These are phyloP conservation scores for Dendrolimus houi DNA, from an alignment of 2,888 invertebrate genomes.

Conservation along the genomic window DNA sequence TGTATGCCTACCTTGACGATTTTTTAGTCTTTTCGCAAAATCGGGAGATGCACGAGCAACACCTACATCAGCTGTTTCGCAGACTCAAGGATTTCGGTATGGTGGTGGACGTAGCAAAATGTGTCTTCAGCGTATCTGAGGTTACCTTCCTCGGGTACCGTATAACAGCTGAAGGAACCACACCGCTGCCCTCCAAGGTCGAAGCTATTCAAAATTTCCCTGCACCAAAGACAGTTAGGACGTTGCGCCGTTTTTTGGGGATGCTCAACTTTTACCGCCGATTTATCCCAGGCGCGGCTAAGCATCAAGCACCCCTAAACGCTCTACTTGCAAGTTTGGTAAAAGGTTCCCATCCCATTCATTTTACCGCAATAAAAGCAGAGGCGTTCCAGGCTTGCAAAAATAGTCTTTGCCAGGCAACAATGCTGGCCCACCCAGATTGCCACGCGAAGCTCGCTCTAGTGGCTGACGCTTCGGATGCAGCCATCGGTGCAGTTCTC, in stretches of 20 bases:
- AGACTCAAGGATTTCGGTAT: not conserved
- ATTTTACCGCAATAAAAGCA: constrained; percentile 12
- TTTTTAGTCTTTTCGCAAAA: constrained; percentile 17
- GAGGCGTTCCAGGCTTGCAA: constrained; percentile 23
- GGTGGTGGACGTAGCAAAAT: not conserved
- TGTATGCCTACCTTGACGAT: constrained; percentile 28
- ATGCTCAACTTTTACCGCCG: constrained; percentile 27
- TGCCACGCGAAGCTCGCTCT: constrained; percentile 21
- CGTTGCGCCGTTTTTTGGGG: constrained; percentile 15
- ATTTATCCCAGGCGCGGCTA: constrained; percentile 27
- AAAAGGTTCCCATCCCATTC: constrained; percentile 22
- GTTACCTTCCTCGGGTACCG: constrained; percentile 4
- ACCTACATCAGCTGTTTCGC: not conserved
- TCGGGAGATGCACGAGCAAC: not conserved
- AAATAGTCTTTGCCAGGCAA: constrained; percentile 18
- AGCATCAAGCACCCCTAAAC: constrained; percentile 20
- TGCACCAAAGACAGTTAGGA: constrained; percentile 11
- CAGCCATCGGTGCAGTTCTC: constrained; percentile 33
- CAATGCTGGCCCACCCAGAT: constrained; percentile 26
- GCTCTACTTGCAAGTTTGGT: constrained; percentile 18
- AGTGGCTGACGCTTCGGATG: constrained; percentile 36
- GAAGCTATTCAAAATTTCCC: constrained; percentile 9
- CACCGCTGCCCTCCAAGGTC: constrained; percentile 5
- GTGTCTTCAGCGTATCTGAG: not conserved
- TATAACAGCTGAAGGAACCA: constrained; percentile 4